Conservation (phyloP, 2,113 vertebrate genomes). For the Astur gentilis region DNA sequence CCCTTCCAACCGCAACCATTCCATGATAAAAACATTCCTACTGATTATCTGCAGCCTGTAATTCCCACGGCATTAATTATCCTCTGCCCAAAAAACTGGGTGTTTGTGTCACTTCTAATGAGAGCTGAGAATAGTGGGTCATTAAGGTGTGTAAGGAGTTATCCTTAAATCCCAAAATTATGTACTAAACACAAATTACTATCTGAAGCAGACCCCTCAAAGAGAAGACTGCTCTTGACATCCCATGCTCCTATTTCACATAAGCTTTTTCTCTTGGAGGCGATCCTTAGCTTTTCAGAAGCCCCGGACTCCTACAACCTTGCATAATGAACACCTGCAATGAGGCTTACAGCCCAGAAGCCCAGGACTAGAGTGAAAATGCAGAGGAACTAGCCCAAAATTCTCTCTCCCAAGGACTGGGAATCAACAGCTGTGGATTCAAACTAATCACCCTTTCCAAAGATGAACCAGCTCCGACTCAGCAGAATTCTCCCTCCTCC, state of each 20-base stretch:
- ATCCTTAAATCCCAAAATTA: not conserved
- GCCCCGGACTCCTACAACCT: rapidly evolving
- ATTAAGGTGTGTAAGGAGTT: not conserved
- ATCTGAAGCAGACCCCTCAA: not conserved
- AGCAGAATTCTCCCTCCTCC: not conserved
- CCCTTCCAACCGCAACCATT: not conserved
- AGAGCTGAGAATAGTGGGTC: not conserved
- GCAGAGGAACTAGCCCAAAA: not conserved
- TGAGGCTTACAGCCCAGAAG: not conserved
- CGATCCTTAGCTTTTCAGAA: not conserved
- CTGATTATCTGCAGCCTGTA: not conserved
- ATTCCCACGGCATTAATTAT: not conserved
- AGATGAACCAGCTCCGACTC: not conserved
- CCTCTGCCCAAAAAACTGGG: not conserved
- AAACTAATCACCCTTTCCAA: not conserved
- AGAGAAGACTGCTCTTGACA: not conserved
- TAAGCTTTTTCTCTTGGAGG: not conserved
- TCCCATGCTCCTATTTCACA: not conserved
- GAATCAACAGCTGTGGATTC: not conserved
- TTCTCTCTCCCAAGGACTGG: not conserved
- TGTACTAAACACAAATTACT: not conserved
- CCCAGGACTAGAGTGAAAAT: not conserved
- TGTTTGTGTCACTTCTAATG: not conserved
- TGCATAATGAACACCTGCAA: not conserved
- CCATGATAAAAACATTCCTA: not conserved